Evolutionary conservation across 2,797 vertebrate genomes (phyloP).

Genomic region (Australoheros facetus): DNA sequence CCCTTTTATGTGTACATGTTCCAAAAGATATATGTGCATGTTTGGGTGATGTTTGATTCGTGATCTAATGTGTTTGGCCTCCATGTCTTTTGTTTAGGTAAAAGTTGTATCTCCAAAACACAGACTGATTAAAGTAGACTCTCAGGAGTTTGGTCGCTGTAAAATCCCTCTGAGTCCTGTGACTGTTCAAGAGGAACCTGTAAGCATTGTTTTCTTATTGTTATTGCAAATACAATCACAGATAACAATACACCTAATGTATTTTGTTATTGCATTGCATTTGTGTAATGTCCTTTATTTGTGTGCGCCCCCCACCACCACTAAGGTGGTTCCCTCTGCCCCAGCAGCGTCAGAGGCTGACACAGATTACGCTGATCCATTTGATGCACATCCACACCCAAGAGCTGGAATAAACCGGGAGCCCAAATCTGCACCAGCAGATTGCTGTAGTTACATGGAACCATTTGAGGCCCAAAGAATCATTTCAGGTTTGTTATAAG

Average conservation of each 20-base stretch:
- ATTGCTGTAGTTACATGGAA: conserved; percentile 88
- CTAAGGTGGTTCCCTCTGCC: conserved; percentile 76
- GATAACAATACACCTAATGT: neutral
- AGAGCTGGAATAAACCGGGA: conserved; percentile 62
- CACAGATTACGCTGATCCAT: conserved; percentile 89
- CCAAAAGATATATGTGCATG: neutral
- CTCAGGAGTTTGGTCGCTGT: conserved; percentile 85
- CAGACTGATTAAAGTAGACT: conserved; percentile 92
- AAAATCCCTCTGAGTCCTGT: conserved; percentile 80
- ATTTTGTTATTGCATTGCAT: neutral
- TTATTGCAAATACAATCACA: neutral
- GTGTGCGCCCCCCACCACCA: neutral
- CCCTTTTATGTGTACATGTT: neutral
- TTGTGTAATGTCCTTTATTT: neutral
- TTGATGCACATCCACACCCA: conserved; percentile 81
- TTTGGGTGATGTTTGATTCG: neutral
- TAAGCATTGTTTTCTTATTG: conserved; percentile 51
- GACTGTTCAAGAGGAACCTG: conserved; percentile 79
- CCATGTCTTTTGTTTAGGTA: conserved; percentile 59
- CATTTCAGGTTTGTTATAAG: conserved; percentile 77
- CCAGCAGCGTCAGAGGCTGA: conserved; percentile 64
- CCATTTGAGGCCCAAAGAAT: conserved; percentile 84
- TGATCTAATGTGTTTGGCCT: conserved; percentile 1
- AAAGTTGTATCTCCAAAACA: conserved; percentile 91
- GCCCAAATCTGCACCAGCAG: conserved; percentile 62